Evolutionary conservation across 2,113 vertebrate genomes (phyloP), one percentile per base, ranked within the genome.

Genomic region (Syrmaticus mikado): DNA sequence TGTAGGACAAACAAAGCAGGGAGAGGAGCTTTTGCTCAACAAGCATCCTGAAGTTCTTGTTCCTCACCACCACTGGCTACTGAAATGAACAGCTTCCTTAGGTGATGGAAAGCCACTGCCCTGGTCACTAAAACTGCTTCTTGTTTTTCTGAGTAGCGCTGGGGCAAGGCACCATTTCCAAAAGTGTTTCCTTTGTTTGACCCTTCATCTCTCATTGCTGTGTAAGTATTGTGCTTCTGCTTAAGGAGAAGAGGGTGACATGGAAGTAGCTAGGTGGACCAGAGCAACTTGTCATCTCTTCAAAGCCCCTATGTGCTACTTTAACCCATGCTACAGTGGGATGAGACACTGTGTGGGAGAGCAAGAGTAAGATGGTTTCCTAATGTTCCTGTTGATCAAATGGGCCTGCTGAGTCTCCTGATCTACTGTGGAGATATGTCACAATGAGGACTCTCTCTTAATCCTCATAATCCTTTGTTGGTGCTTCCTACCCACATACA

Each of bases 341-440:
- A 74, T 0, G 41, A 93, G 91, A 95, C 90, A 19, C 82, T 38
- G 71, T 55, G 92, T 94, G 76, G 91, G 89, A 70, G 82, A 2
- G 10, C 40, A 25, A 27, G 27, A 28, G 17, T 74, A 82, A 90
- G 92, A 92, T 65, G 34, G 85, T 52, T 84, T 92, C 83, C 61
- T 73, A 87, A 93, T 97, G 86, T 89, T 95, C 71, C 77, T 97
- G 91, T 88, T 94, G 90, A 82, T 92, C 78, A 84, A 78, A 89
- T 95, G 87, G 79, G 79, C 73, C 83, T 74, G 78, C 53, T 77
- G 86, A 94, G 81, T 76, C 74, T 92, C 71, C 88, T 80, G 95
- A 95, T 93, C 61, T 92, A 61, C 82, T 65, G 43, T 22, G 83
- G 38, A 85, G 91, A 94, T 94, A 95, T 91, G 6, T 85, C 67